phyloP scores from a whole-genome alignment of 2,113 vertebrate species.

The Phrynosoma blainvillii region DNA sequence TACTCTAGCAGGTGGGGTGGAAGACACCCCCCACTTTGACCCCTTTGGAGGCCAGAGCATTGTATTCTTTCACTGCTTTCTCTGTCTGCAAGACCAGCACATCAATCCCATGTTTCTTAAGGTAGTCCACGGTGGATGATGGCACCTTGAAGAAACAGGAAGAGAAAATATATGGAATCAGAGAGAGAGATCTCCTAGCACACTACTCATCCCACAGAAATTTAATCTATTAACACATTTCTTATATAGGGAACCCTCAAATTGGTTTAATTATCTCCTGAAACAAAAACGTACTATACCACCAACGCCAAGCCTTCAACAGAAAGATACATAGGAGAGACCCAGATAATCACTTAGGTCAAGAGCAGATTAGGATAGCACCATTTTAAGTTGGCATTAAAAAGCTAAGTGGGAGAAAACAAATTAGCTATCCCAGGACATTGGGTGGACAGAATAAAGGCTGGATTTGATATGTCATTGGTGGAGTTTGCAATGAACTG shows the following conservation, averaged over 20 bases:
- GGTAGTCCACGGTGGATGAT: constrained; percentile 84
- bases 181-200: neutral
- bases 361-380: neutral
- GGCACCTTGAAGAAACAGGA: constrained; percentile 69
- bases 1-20: constrained; percentile 92
- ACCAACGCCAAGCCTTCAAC: too few relatives aligned
- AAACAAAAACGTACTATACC: too few relatives aligned
- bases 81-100: constrained; percentile 88
- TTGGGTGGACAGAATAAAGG: too few relatives aligned
- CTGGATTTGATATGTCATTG: too few relatives aligned
- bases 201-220: too few relatives aligned
- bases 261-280: neutral
- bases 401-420: neutral
- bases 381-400: neutral
- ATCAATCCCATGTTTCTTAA: constrained; percentile 83
- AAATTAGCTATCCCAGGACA: neutral
- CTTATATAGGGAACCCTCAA: neutral
- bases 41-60: constrained; percentile 83
- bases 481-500: too few relatives aligned
- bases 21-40: constrained; percentile 90
- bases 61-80: constrained; percentile 90
- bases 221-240: neutral
- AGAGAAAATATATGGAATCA: neutral
- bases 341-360: too few relatives aligned
- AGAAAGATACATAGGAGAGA: too few relatives aligned